These are phyloP conservation scores for Geophilus truncorum DNA, from an alignment of 2,888 invertebrate genomes.

Conservation along the genomic window DNA sequence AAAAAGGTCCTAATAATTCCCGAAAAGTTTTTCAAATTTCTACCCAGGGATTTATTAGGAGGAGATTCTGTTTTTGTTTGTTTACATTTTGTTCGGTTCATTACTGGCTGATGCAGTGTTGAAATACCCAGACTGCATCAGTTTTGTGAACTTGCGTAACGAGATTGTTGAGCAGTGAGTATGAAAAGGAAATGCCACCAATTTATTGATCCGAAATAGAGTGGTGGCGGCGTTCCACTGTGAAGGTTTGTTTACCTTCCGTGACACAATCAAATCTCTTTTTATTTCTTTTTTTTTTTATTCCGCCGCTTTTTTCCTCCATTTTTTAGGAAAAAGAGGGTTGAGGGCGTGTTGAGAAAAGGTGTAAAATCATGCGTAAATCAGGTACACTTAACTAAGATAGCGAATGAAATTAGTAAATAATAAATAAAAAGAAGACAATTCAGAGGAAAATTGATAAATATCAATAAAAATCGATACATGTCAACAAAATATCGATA, in stretches of 20 bases:
- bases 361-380: too few relatives aligned
- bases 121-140: not conserved
- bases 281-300: not conserved
- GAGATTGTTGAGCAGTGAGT: not conserved
- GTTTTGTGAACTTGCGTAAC: not conserved
- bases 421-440: too few relatives aligned
- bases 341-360: too few relatives aligned
- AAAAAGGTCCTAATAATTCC: too few relatives aligned
- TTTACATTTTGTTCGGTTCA: not conserved
- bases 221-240: not conserved
- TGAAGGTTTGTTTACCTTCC: not conserved
- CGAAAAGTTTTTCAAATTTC: not conserved
- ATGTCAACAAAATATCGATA: too few relatives aligned
- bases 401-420: too few relatives aligned
- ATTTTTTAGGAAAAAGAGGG: too few relatives aligned
- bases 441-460: too few relatives aligned
- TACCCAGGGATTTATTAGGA: too few relatives aligned
- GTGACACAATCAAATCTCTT: not conserved
- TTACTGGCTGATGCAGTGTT: not conserved
- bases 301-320: not conserved
- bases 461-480: too few relatives aligned
- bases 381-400: too few relatives aligned
- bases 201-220: not conserved
- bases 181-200: not conserved
- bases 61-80: too few relatives aligned